These are phyloP conservation scores for Eulimnadia texana DNA, from an alignment of 1,140 invertebrate species.

Conservation along the genomic window DNA sequence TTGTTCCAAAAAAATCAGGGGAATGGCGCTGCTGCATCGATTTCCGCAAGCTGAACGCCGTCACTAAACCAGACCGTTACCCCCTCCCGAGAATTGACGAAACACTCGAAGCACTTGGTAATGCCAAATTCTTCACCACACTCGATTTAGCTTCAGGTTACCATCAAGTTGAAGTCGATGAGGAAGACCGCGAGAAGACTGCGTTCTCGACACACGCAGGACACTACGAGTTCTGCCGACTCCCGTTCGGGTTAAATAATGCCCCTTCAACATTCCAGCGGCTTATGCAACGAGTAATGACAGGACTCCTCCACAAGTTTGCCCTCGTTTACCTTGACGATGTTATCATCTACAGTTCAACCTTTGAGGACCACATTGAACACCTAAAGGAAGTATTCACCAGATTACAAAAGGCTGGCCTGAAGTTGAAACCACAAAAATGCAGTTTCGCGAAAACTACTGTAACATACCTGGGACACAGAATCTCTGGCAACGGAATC, in stretches of 20 bases:
- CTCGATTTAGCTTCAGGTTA: slow-evolving; percentile 31
- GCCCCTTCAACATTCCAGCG: slow-evolving; percentile 31
- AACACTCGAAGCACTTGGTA: slow-evolving; percentile 27
- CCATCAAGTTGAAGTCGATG: slow-evolving; percentile 30
- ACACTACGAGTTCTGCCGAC: slow-evolving; percentile 28
- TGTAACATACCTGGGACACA: slow-evolving; percentile 24
- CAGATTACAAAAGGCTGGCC: slow-evolving; percentile 16
- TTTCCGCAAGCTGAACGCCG: slow-evolving; percentile 27
- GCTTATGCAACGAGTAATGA: slow-evolving; percentile 26
- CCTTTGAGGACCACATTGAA: slow-evolving; percentile 26
- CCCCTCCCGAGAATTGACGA: slow-evolving; percentile 34
- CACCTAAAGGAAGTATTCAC: slow-evolving; percentile 25
- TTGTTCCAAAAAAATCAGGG: neutral
- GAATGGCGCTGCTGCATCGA: slow-evolving; percentile 29
- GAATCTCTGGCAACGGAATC: slow-evolving; percentile 19
- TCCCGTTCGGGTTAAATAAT: slow-evolving; percentile 34
- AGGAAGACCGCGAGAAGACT: slow-evolving; percentile 29
- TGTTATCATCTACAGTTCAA: slow-evolving; percentile 27
- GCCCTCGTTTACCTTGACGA: slow-evolving; percentile 31
- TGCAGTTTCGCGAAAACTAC: slow-evolving; percentile 24
- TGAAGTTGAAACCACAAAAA: slow-evolving; percentile 22
- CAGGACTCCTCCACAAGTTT: slow-evolving; percentile 17
- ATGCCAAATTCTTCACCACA: slow-evolving; percentile 26
- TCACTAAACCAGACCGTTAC: slow-evolving; percentile 29
- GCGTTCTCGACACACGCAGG: slow-evolving; percentile 28